Conservation (phyloP, 2,113 vertebrate genomes). For the Serilophus lunatus region DNA sequence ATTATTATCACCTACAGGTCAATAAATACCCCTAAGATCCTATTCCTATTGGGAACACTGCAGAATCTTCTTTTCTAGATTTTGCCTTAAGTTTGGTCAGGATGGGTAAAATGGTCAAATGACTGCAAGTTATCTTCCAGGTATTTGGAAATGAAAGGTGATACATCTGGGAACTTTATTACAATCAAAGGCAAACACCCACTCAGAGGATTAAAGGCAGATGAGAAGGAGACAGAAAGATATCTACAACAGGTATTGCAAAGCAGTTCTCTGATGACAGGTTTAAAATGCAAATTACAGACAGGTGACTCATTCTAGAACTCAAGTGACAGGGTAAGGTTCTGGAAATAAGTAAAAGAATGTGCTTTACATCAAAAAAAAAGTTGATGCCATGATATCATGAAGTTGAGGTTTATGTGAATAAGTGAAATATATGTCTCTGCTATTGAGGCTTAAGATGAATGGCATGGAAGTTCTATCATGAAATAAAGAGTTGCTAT, state of each 20-base stretch:
- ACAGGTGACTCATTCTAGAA: neutral
- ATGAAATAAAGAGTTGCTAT: neutral
- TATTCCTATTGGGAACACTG: neutral
- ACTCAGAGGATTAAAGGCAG: constrained; percentile 22
- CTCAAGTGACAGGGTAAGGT: neutral
- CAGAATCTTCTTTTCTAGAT: neutral
- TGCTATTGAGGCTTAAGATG: neutral
- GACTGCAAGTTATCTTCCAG: neutral
- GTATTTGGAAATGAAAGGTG: constrained; percentile 23
- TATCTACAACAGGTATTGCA: neutral
- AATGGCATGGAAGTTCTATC: neutral
- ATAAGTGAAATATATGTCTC: neutral
- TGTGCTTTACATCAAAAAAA: neutral
- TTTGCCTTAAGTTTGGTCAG: neutral
- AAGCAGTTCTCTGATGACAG: neutral
- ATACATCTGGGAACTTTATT: constrained; percentile 18
- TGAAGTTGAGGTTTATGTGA: neutral
- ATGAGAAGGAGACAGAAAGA: neutral
- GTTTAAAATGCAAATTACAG: neutral
- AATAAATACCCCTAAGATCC: neutral
- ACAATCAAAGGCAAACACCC: constrained; percentile 3
- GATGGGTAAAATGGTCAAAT: neutral
- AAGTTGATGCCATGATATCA: fast-evolving
- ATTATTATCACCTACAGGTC: neutral
- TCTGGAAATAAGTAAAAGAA: neutral